These are phyloP conservation scores for Cerastoderma edule DNA, from an alignment of 2,888 invertebrate genomes.

Conservation along the genomic window DNA sequence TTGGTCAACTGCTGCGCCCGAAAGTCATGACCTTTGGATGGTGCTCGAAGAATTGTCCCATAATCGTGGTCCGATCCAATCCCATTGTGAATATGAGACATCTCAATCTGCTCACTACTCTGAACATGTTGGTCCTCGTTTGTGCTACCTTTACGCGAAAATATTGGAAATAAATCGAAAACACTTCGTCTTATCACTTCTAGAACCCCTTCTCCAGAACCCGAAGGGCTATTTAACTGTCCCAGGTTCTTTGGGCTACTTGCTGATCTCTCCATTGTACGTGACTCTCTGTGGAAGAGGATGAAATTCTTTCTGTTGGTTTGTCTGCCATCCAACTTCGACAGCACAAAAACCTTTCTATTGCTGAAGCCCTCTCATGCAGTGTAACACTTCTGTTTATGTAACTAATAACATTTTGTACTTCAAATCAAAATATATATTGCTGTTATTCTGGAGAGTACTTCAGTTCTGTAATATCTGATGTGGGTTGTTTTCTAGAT, in stretches of 20 bases:
- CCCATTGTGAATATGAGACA: constrained; percentile 72
- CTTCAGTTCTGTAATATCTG: too few relatives aligned
- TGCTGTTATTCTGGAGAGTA: too few relatives aligned
- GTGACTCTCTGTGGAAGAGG: too few relatives aligned
- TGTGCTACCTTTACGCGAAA: constrained; percentile 44
- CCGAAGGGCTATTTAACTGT: constrained; percentile 27
- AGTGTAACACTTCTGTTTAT: too few relatives aligned
- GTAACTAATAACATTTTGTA: too few relatives aligned
- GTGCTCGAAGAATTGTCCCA: constrained; percentile 55
- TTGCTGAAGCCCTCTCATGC: too few relatives aligned
- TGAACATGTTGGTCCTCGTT: constrained; percentile 39
- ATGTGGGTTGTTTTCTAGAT: too few relatives aligned
- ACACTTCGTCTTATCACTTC: constrained; percentile 67
- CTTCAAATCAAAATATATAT: too few relatives aligned
- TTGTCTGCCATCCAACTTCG: too few relatives aligned
- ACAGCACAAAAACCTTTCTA: too few relatives aligned
- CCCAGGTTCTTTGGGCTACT: constrained; percentile 34
- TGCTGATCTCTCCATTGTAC: constrained; percentile 61
- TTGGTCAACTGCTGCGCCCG: constrained; percentile 72
- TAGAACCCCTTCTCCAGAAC: constrained; percentile 63
- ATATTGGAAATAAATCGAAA: constrained; percentile 56
- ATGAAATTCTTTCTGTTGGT: too few relatives aligned
- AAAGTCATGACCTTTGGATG: constrained; percentile 74
- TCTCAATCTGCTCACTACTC: constrained; percentile 73
- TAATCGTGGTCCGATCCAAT: constrained; percentile 38